Percentiles rank a stretch among this genome's conserved stretches.
These are phyloP conservation scores for Ophion slaviceki DNA, from an alignment of 2,888 invertebrate species.

Conservation along the genomic window DNA sequence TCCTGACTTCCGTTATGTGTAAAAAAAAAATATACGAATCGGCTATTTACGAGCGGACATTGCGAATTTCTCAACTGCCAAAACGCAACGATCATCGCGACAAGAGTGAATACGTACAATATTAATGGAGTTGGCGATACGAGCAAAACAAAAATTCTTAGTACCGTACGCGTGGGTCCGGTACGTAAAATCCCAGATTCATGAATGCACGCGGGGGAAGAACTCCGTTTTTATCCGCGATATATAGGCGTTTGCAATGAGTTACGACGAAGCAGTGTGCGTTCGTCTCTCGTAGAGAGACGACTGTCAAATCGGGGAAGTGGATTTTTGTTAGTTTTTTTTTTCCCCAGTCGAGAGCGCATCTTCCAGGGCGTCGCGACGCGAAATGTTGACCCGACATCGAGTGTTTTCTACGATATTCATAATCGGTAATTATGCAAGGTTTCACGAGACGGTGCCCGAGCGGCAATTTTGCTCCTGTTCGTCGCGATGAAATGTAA, in stretches of 20 bases:
- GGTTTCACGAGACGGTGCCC: not conserved
- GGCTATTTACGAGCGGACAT: no score
- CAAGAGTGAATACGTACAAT: not conserved
- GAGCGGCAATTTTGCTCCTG: not conserved
- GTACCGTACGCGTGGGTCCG: not conserved
- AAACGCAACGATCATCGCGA: not conserved
- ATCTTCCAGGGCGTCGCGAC: not conserved
- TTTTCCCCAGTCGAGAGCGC: not conserved
- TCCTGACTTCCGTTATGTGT: not conserved
- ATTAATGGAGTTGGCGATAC: not conserved
- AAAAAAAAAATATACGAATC: conserved; percentile 15
- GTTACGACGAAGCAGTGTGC: conserved; percentile 37
- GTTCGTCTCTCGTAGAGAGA: conserved; percentile 32
- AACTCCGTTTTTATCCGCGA: conserved; percentile 7
- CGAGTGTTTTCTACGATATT: conserved; percentile 22
- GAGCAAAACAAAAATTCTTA: not conserved
- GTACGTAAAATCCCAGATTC: conserved; percentile 44
- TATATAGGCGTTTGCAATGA: conserved; percentile 28
- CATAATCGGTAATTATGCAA: conserved; percentile 41
- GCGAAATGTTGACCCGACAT: conserved; percentile 1
- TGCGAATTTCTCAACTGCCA: not conserved
- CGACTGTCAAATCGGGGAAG: conserved; percentile 5
- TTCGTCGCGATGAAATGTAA: not conserved
- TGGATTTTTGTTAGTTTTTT: not conserved
- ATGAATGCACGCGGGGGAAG: not conserved